Evolutionary conservation across 2,888 invertebrate species (phyloP).

Genomic region (Dryobotodes eremita): DNA sequence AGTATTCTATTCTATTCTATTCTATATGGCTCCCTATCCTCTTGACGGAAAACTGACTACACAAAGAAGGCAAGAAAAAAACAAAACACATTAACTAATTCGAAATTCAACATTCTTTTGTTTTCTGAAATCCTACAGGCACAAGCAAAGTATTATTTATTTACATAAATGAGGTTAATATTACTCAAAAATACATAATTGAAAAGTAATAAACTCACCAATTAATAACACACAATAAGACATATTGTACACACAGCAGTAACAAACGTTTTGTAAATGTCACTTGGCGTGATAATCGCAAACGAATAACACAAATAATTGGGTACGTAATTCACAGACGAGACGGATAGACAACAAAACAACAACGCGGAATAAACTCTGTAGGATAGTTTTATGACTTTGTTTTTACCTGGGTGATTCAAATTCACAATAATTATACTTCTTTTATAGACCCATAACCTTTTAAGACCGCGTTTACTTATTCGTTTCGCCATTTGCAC

Average conservation of each 20-base stretch:
- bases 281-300: conserved; percentile 74
- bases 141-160: not conserved
- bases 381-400: not conserved
- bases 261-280: conserved; percentile 74
- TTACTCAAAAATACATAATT: conserved; percentile 3
- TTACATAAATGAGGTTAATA: not conserved
- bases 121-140: not conserved
- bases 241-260: conserved; percentile 70
- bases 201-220: conserved; percentile 75
- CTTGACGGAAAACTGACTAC: not conserved
- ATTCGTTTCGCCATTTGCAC: not conserved
- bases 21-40: not conserved
- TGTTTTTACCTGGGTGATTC: not conserved
- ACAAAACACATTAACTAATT: not conserved
- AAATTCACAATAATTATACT: not conserved
- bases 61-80: not conserved
- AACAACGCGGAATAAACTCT: not conserved
- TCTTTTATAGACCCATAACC: not conserved
- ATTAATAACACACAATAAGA: conserved; percentile 72
- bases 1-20: too few species aligned
- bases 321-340: conserved; percentile 67
- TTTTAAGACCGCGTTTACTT: not conserved
- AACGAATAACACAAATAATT: conserved; percentile 75
- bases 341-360: conserved; percentile 31
- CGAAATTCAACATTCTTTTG: not conserved